Base-by-base conservation (phyloP, 2,888 invertebrate species). In the Sussaba pulchella region DNA sequence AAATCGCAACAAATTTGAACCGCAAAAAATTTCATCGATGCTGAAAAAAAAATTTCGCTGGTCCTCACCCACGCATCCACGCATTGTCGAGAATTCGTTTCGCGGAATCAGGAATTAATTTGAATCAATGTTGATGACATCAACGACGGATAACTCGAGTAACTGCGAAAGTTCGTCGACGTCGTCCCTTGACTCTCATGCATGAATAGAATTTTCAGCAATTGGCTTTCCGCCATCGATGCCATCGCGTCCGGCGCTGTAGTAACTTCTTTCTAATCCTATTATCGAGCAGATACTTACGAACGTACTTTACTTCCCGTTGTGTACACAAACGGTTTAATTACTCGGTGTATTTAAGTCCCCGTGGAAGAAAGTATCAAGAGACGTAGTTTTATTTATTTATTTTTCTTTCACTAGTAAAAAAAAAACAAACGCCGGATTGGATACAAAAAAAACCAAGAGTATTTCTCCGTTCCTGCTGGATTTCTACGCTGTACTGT, bases 321-420 rank as follows among this genome's bases (percentile, higher is more conserved):
- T 54, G n/a, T 21, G 64, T 47, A 64, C 19, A 45, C 9, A 54
- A 43, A 14, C 41, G 14, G 54, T 26, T 43, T 57, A 70, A 70
- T 26, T 70, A 70, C 1, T 19, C 26, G 17, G 31, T 12, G 14
- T 17, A n/a, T 19, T 14, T 69, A 17, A 21, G 5, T 43, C 12
- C 39, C 17, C 57, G 17, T 17, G 17, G 43, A 9, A 41, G 6
- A 12, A 57, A 43, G 26, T 31, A 45, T 31, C n/a, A 31, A 57
- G 54, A 76, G 50, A 5, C 6, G 31, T 31, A 31, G 6, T 31
- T 5, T 31, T 31, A 5, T 6, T 31, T 6, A 6, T 31, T 6
- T 31, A 2, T 31, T 6, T 75, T 36, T 63, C 67, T 70, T 14
- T 39, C 66, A 21, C 12, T 57, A 43, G n/a, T 61, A 36, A 43